Evolutionary conservation across 1,140 invertebrate species (phyloP).

Genomic region (Rhyzopertha dominica): DNA sequence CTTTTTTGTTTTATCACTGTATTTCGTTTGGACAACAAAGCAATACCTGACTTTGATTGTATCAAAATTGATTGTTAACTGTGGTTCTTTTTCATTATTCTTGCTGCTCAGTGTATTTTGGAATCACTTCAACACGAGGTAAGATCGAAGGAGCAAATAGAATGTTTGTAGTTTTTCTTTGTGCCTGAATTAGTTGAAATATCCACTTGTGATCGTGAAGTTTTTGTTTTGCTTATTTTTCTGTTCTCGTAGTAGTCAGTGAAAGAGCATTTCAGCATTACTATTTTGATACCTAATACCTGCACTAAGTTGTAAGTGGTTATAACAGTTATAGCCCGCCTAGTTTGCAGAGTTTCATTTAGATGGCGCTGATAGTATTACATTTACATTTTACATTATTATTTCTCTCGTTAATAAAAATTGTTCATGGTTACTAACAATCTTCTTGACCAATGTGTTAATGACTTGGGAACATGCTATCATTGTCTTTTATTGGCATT

Average conservation of each 20-base stretch:
- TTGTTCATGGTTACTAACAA: no score
- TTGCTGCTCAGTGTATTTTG: slow-evolving; percentile 90
- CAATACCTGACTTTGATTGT: background rate
- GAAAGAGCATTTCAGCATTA: background rate
- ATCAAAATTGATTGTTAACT: slow-evolving; percentile 8
- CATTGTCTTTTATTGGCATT: no score
- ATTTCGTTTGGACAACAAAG: background rate
- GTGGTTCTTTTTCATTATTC: slow-evolving; percentile 47
- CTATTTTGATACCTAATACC: no score
- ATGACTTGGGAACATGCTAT: no score
- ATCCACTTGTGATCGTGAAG: slow-evolving; percentile 39
- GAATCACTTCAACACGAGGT: slow-evolving; percentile 97
- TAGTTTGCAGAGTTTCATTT: no score
- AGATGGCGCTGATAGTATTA: no score
- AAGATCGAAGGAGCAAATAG: slow-evolving; percentile 50
- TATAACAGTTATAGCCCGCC: no score
- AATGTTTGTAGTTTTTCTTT: slow-evolving; percentile 12
- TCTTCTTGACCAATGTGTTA: no score
- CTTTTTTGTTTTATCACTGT: slow-evolving; percentile 30
- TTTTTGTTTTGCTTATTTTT: slow-evolving; percentile 28
- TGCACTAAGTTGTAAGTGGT: no score
- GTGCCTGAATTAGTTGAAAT: slow-evolving; percentile 30
- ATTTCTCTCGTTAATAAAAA: no score
- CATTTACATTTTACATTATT: no score
- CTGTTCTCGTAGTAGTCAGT: background rate